These are phyloP conservation scores for Ageneiosus marmoratus DNA, from an alignment of 2,113 vertebrate genomes.

Conservation along the genomic window DNA sequence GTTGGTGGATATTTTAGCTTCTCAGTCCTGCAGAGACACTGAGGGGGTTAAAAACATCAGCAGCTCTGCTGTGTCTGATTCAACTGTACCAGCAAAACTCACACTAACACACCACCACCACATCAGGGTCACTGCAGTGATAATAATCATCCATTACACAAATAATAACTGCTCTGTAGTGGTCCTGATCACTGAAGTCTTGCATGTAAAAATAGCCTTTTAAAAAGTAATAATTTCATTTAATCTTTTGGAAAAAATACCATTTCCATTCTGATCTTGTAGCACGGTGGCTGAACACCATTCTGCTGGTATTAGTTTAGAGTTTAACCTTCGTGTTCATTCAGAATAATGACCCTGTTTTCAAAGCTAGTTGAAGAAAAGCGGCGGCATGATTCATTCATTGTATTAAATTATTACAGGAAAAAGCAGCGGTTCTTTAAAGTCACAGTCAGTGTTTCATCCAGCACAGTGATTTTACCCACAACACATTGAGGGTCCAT, in stretches of 20 bases:
- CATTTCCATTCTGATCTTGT: neutral
- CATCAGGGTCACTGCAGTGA: too few species aligned
- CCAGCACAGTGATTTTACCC: neutral
- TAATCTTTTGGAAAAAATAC: neutral
- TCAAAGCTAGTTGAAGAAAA: neutral
- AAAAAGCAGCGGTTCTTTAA: neutral
- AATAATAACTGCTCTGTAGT: too few species aligned
- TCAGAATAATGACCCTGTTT: constrained; percentile 6
- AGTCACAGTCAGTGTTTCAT: neutral
- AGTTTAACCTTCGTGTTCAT: constrained; percentile 8
- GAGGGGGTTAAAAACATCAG: too few species aligned
- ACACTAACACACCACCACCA: too few species aligned
- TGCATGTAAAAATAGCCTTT: too few species aligned
- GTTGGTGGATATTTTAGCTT: too few species aligned
- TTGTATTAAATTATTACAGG: neutral
- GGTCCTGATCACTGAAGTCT: too few species aligned
- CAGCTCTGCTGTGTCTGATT: too few species aligned
- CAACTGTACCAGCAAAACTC: too few species aligned
- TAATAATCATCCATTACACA: too few species aligned
- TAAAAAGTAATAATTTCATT: neutral
- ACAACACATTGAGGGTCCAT: neutral
- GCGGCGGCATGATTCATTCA: neutral
- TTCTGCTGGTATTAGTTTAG: constrained; percentile 42
- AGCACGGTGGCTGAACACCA: neutral
- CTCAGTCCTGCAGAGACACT: too few species aligned